phyloP scores from a whole-genome alignment of 2,797 vertebrate genomes.

The Lagodon rhomboides region DNA sequence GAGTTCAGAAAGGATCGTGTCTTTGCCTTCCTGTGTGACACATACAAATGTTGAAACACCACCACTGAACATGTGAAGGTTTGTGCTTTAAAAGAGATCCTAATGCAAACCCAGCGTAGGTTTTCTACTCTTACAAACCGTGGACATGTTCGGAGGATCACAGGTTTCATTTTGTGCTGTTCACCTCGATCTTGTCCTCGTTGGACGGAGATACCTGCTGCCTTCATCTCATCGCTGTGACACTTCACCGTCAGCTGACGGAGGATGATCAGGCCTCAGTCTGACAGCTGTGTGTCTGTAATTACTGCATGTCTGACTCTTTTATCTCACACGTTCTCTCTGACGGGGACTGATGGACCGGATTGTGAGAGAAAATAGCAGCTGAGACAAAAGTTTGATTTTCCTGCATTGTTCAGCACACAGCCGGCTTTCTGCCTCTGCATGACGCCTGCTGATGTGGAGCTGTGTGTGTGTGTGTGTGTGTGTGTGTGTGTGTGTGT shows the following conservation, averaged over 20 bases:
- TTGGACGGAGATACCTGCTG: not conserved
- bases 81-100: no score
- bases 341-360: constrained; percentile 8
- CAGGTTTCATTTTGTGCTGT: not conserved
- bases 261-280: not conserved
- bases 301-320: constrained; percentile 35
- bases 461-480: constrained; percentile 18
- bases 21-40: no score
- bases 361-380: constrained; percentile 26
- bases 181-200: not conserved
- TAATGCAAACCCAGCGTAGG: no score
- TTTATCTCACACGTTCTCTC: constrained; percentile 8
- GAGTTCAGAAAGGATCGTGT: no score
- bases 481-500: constrained; percentile 13
- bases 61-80: no score
- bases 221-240: not conserved
- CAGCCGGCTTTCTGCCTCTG: constrained; percentile 9
- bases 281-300: constrained; percentile 20
- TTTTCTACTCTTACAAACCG: no score
- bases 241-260: not conserved
- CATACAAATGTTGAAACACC: no score
- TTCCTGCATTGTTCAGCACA: constrained; percentile 21
- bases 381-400: constrained; percentile 24
- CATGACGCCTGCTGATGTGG: not conserved
- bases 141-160: no score